Conservation (phyloP, 2,888 invertebrate species). For the Cinara cedri region DNA sequence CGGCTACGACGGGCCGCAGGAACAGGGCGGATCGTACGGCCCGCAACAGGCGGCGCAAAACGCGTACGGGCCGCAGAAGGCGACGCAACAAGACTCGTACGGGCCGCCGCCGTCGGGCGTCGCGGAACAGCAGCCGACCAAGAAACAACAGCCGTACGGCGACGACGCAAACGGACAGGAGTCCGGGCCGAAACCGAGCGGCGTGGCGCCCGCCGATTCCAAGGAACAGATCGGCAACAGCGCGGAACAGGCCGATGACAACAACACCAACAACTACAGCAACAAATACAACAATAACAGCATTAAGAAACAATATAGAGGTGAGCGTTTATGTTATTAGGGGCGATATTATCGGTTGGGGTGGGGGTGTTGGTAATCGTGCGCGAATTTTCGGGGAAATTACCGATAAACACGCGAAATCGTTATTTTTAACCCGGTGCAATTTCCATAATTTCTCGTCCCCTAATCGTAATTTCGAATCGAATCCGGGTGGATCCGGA, state of each 20-base stretch:
- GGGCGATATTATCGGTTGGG: too few relatives aligned
- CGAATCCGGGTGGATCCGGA: too few relatives aligned
- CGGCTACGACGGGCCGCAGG: not conserved
- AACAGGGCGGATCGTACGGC: not conserved
- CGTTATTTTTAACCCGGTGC: too few relatives aligned
- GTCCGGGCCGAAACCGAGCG: not conserved
- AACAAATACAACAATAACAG: conserved; percentile 4
- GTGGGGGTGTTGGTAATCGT: too few relatives aligned
- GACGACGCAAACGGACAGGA: conserved; percentile 1
- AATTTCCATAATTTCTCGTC: not conserved
- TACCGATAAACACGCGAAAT: too few relatives aligned
- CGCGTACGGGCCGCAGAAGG: conserved; percentile 9
- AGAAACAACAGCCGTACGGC: not conserved
- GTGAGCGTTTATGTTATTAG: conserved; percentile 11
- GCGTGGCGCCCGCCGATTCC: not conserved
- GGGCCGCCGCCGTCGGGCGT: conserved; percentile 28
- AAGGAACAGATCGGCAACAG: conserved; percentile 15
- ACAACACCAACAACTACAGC: too few relatives aligned
- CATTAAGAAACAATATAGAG: conserved; percentile 46
- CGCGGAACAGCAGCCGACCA: conserved; percentile 13
- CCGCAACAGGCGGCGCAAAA: conserved; percentile 18
- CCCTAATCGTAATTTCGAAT: not conserved
- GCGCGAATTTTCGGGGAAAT: too few relatives aligned
- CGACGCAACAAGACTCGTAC: conserved; percentile 38
- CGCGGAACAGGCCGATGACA: conserved; percentile 57